Conservation (phyloP, 2,888 invertebrate species). For the Chesias legatella region DNA sequence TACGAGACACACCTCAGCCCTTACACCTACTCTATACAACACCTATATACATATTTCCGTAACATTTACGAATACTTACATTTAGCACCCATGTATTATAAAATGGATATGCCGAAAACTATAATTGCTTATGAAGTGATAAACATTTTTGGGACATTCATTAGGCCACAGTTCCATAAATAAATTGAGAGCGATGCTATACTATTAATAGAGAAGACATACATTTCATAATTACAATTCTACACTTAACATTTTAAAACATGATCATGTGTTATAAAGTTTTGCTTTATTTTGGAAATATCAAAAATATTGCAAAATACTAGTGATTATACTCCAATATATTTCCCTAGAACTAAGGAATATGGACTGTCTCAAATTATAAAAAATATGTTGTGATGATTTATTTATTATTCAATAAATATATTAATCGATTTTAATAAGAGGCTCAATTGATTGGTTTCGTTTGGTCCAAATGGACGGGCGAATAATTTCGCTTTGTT, state of each 20-base stretch:
- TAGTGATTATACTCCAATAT: not conserved
- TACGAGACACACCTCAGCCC: slow-evolving; percentile 29
- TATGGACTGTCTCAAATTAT: slow-evolving; percentile 1
- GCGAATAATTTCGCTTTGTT: slow-evolving; percentile 32
- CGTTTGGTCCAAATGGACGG: slow-evolving; percentile 40
- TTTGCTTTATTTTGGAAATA: not conserved
- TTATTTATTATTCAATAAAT: no score
- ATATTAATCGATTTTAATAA: no score
- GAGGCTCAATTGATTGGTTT: not conserved
- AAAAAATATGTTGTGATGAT: slow-evolving; percentile 3
- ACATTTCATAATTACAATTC: no score
- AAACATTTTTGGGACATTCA: slow-evolving; percentile 38
- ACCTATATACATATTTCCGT: slow-evolving; percentile 50
- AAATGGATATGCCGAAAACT: slow-evolving; percentile 56
- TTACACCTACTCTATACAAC: slow-evolving; percentile 54
- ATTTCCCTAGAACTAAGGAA: not conserved
- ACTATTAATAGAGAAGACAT: not conserved
- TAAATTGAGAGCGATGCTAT: slow-evolving; percentile 1
- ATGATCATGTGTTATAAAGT: no score
- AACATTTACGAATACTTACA: slow-evolving; percentile 41
- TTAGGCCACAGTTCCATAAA: slow-evolving; percentile 36
- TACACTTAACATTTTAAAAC: slow-evolving; percentile 1
- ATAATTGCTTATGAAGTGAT: slow-evolving; percentile 39
- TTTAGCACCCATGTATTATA: slow-evolving; percentile 65
- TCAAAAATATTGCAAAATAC: slow-evolving; percentile 3